These are phyloP conservation scores for Sebastes baramenuke DNA, from an alignment of 2,797 vertebrate genomes.

Conservation along the genomic window DNA sequence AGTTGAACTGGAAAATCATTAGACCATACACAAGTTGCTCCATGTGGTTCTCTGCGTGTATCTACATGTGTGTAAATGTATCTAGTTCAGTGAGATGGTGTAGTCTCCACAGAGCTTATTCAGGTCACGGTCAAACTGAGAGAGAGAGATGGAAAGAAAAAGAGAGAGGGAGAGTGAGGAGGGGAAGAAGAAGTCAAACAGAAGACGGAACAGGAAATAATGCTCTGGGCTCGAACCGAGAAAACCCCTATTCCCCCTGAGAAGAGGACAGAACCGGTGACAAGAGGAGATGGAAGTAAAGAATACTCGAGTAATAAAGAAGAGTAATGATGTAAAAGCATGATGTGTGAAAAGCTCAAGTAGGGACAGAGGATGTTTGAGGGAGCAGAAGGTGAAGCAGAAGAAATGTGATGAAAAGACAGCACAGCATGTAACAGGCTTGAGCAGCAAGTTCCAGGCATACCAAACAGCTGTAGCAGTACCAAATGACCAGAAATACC, in stretches of 20 bases:
- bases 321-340: neutral
- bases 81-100: slow-evolving; percentile 80
- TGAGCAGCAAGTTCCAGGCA: neutral
- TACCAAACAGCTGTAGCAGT: neutral
- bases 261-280: slow-evolving; percentile 13
- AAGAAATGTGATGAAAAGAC: slow-evolving; percentile 6
- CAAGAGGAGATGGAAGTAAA: neutral
- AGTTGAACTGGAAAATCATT: slow-evolving; percentile 36
- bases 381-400: slow-evolving; percentile 12
- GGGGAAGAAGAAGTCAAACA: slow-evolving; percentile 3
- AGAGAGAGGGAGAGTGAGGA: neutral
- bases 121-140: slow-evolving; percentile 78
- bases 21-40: slow-evolving; percentile 3
- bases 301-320: neutral
- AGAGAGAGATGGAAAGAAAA: slow-evolving; percentile 11
- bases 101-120: slow-evolving; percentile 73
- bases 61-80: slow-evolving; percentile 61
- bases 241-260: slow-evolving; percentile 33
- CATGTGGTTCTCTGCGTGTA: slow-evolving; percentile 23
- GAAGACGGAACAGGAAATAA: slow-evolving; percentile 3
- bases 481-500: neutral
- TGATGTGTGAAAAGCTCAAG: neutral
- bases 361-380: neutral
- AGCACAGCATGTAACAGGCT: neutral
- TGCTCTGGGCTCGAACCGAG: slow-evolving; percentile 28